Percentiles rank a stretch among this genome's conserved stretches.
phyloP scores from a whole-genome alignment of 2,888 invertebrate species.

The Luffia ferchaultella region DNA sequence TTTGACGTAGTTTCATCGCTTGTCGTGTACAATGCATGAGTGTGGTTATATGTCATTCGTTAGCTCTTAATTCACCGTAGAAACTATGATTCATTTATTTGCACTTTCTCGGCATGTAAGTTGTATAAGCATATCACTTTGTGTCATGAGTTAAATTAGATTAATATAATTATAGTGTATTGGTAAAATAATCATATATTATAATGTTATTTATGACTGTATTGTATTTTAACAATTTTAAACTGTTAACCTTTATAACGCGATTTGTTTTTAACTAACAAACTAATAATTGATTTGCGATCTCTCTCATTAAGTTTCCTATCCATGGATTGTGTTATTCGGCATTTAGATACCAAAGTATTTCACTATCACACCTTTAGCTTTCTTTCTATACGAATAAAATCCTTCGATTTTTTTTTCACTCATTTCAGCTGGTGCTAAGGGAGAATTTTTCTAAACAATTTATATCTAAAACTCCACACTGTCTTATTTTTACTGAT shows the following conservation, averaged over 20 bases:
- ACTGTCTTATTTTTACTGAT: no score
- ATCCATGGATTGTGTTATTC: slow-evolving; percentile 57
- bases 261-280: no score
- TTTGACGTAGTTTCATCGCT: slow-evolving; percentile 1
- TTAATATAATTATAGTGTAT: no score
- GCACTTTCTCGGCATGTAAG: not conserved
- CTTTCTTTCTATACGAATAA: not conserved
- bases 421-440: no score
- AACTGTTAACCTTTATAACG: no score
- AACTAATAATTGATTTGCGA: not conserved
- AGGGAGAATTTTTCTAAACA: no score
- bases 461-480: no score
- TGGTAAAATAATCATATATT: no score
- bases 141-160: no score
- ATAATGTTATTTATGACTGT: no score
- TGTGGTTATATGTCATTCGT: slow-evolving; percentile 35
- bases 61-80: not conserved
- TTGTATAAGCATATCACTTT: not conserved
- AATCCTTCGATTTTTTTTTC: no score
- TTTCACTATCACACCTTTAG: not conserved
- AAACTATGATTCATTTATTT: not conserved
- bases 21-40: slow-evolving; percentile 57
- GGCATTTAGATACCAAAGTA: not conserved
- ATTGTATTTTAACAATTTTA: no score
- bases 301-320: slow-evolving; percentile 35